Percentiles rank a stretch among this genome's conserved stretches.
phyloP scores from a whole-genome alignment of 2,113 vertebrate genomes.

The Regulus satrapa region DNA sequence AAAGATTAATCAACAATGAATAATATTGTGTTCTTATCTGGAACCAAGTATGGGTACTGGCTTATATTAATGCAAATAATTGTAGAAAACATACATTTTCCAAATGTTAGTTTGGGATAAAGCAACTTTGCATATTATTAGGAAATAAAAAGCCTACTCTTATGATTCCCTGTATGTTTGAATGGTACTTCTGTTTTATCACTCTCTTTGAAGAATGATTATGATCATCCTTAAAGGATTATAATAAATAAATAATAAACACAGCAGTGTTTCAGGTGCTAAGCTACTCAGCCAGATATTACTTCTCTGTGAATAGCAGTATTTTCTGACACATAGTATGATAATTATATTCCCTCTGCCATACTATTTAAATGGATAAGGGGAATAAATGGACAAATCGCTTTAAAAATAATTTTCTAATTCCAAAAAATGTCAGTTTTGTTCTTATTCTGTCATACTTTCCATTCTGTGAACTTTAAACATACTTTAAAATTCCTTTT shows the following conservation, averaged over 20 bases:
- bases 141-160: background rate
- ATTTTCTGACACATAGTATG: background rate
- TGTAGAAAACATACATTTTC: background rate
- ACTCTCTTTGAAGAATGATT: background rate
- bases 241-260: background rate
- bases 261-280: background rate
- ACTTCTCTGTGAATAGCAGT: background rate
- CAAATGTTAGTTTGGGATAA: background rate
- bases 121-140: background rate
- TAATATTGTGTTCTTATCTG: background rate
- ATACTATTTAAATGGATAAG: background rate
- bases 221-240: background rate
- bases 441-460: background rate
- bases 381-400: background rate
- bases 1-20: background rate
- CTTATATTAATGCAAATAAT: background rate
- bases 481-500: background rate
- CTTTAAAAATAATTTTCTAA: background rate
- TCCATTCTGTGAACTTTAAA: background rate
- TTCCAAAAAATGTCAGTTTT: background rate
- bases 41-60: background rate
- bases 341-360: background rate
- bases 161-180: background rate
- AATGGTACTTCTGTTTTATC: background rate
- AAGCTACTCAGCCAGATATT: background rate